Base-by-base conservation (phyloP, 2,888 invertebrate species). In the Stenoptilia bipunctidactyla region DNA sequence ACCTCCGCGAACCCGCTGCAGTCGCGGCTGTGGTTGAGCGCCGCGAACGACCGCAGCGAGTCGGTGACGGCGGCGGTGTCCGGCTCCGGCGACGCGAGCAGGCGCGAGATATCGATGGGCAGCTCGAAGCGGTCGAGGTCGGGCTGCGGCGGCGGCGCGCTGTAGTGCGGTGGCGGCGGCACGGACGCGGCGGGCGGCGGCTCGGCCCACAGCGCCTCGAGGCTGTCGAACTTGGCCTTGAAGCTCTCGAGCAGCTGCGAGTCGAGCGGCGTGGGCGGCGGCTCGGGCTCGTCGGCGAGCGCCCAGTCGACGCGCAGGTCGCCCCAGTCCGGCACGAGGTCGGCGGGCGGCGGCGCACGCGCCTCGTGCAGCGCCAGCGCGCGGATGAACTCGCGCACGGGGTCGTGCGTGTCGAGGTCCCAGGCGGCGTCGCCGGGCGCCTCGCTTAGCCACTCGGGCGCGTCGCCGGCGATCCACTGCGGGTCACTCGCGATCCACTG, bases 191-290 rank as follows among this genome's bases (percentile, higher is more conserved):
- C 87, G 51, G 86, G 85, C 48, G 86, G 86, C 61, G 80, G 75
- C 51, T 84, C 72, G 50, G 79, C 85, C 90, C 90, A 90, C 43
- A 90, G 69, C 30, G 90, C 89, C 63, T 90, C 89, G 47, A 90
- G 83, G 60, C 86, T 88, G 48, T 90, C 87, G 61, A 90, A 90
- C 66, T 90, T 90, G 5, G 90, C 89, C 57, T 88, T 85, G 53
- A 89, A 84, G 51, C 86, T 84, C 2, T 87, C 88, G 51, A 88
- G 85, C 41, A 83, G 66, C 55, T 87, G 82, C 49, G 79, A 76
- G 53, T 87, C 86, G 52, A 62, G 55, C 12, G 79, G 79, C 27
- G 71, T 59, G 40, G 61, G 61, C 10, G 58, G 65, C 43, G 65
- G 66, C 14, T 60, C 58, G 3, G 67, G 53, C 41, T 71, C 70